Evolutionary conservation across 2,888 invertebrate species (phyloP).

Genomic region (Teleiodes luculella): DNA sequence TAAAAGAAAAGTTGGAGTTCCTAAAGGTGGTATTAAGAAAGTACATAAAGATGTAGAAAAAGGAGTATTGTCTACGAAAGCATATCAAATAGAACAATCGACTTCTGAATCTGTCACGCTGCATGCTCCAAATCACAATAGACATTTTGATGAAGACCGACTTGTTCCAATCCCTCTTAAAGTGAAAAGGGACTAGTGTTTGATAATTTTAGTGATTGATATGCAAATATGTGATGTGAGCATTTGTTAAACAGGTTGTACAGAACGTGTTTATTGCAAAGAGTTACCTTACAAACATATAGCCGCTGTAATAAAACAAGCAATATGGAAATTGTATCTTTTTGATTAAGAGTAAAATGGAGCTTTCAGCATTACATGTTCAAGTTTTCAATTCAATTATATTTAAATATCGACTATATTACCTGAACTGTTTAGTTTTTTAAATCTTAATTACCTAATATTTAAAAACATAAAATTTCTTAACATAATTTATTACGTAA

Average conservation of each 20-base stretch:
- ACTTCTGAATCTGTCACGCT: conserved; percentile 20
- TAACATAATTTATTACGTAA: too few species aligned
- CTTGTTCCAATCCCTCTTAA: conserved; percentile 52
- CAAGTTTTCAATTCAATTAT: too few species aligned
- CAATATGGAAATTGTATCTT: background rate
- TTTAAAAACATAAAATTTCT: too few species aligned
- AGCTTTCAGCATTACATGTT: too few species aligned
- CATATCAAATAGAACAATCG: conserved; percentile 26
- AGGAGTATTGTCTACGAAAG: conserved; percentile 19
- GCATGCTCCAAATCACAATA: conserved; percentile 25
- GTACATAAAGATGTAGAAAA: conserved; percentile 13
- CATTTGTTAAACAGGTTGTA: background rate
- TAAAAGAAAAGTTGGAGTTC: background rate
- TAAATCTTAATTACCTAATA: too few species aligned
- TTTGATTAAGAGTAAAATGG: background rate
- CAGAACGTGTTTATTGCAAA: background rate
- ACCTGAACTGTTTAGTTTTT: too few species aligned
- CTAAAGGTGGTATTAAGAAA: background rate
- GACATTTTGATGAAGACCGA: conserved; percentile 34
- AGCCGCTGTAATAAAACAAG: background rate
- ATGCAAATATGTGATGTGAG: background rate
- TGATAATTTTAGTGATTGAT: background rate
- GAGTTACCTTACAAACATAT: background rate
- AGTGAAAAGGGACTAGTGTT: conserved; percentile 24
- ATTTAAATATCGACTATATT: too few species aligned